These are phyloP conservation scores for Cydia fagiglandana DNA, from an alignment of 1,140 invertebrate genomes.

Conservation along the genomic window DNA sequence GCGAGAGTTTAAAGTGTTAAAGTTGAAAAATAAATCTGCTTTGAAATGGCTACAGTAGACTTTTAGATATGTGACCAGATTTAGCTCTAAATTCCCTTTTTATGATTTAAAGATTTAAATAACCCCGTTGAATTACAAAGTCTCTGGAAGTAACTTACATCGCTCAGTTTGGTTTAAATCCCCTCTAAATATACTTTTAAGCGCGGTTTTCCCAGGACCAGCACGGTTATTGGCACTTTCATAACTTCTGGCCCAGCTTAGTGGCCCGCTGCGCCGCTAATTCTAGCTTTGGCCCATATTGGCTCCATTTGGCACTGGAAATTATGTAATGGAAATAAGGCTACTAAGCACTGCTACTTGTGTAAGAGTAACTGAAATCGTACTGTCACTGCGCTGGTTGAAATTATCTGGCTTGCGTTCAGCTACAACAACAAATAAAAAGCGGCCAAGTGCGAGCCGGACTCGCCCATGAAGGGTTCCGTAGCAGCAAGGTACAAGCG, in stretches of 20 bases:
- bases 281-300: conserved; percentile 7
- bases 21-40: not conserved
- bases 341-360: not conserved
- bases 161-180: not conserved
- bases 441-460: no score
- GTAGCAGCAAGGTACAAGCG: no score
- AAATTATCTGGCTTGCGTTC: no score
- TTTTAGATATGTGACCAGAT: no score
- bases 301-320: not conserved
- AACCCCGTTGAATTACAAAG: not conserved
- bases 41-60: not conserved
- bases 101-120: not conserved
- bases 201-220: not conserved
- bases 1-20: no score
- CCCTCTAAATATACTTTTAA: conserved; percentile 24
- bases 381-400: not conserved
- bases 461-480: no score
- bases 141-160: conserved; percentile 5
- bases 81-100: no score
- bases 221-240: conserved; percentile 25
- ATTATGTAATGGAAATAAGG: conserved; percentile 19
- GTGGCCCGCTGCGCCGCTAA: not conserved
- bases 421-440: no score
- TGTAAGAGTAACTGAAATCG: not conserved
- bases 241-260: conserved; percentile 15